phyloP scores from a whole-genome alignment of 2,113 vertebrate genomes.

The Periophthalmus modestus region DNA sequence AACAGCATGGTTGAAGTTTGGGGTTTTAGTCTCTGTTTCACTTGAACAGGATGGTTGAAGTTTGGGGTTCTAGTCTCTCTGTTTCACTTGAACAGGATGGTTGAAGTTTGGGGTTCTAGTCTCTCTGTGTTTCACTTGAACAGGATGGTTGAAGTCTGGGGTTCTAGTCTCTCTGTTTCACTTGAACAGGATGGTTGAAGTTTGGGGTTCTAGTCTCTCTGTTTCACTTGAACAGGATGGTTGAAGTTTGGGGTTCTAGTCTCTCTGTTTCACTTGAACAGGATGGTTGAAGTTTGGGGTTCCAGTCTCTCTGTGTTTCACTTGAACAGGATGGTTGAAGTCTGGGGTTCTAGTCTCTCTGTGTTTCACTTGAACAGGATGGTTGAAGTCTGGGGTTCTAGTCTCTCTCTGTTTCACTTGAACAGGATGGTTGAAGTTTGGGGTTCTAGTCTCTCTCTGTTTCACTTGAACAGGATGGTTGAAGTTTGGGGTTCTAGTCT shows the following conservation, averaged over 20 bases:
- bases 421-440: background rate
- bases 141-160: background rate
- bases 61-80: background rate
- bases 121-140: background rate
- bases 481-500: background rate
- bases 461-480: background rate
- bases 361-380: background rate
- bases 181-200: background rate
- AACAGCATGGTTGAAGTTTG: background rate
- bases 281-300: background rate
- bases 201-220: background rate
- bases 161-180: background rate
- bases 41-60: background rate
- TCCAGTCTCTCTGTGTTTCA: background rate
- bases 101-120: background rate
- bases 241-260: background rate
- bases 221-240: background rate
- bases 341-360: background rate
- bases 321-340: background rate
- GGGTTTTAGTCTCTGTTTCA: background rate
- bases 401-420: background rate
- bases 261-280: background rate
- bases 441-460: background rate
- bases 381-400: background rate
- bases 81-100: background rate